Conservation (phyloP, 1,140 invertebrate species). For the Oryctes rhinoceros region DNA sequence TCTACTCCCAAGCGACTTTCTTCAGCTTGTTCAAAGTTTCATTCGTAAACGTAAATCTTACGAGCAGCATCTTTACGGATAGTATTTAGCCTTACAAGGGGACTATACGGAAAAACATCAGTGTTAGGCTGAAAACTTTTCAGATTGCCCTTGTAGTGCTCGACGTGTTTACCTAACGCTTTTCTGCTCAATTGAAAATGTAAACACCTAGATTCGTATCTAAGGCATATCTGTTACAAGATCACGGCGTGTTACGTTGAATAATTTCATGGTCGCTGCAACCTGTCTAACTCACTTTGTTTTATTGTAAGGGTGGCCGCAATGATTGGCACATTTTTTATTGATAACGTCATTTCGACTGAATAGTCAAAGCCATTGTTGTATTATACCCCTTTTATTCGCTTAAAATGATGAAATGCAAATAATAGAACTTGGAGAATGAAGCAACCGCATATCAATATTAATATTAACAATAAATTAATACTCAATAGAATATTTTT, state of each 20-base stretch:
- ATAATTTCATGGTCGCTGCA: not conserved
- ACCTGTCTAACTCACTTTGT: not conserved
- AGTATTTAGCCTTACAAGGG: too few species aligned
- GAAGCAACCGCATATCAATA: too few species aligned
- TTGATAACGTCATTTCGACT: not conserved
- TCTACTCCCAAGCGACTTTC: too few species aligned
- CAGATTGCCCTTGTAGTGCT: too few species aligned
- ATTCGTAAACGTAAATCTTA: too few species aligned
- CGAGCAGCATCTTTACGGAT: too few species aligned
- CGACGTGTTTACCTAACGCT: not conserved
- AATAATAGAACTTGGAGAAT: not conserved
- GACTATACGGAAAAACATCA: too few species aligned
- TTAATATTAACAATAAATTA: too few species aligned
- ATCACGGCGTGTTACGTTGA: not conserved
- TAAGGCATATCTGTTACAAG: conserved; percentile 1
- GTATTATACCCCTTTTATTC: not conserved
- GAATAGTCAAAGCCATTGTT: not conserved
- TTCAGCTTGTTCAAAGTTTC: too few species aligned
- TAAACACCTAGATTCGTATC: conserved; percentile 3
- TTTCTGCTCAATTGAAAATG: not conserved
- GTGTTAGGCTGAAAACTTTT: too few species aligned
- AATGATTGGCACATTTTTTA: not conserved
- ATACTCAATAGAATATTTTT: too few species aligned
- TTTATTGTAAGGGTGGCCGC: not conserved
- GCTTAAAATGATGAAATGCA: not conserved